A percentile compares a stretch with the other conserved stretches of the same genome.
Conservation (phyloP, 2,888 invertebrate species). For the Synanthedon myopaeformis region DNA sequence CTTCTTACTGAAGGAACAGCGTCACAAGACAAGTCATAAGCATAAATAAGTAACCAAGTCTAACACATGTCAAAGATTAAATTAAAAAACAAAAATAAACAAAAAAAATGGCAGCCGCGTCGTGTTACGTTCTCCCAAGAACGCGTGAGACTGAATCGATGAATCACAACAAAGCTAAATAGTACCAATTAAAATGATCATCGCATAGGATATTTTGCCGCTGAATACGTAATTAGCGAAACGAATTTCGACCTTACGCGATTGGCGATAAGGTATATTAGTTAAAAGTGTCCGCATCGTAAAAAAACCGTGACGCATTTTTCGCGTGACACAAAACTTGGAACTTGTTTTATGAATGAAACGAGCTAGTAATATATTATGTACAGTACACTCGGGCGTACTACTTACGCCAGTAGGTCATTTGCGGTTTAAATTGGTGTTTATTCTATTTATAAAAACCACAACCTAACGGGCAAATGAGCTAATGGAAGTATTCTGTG, state of each 20-base stretch:
- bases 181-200: slow-evolving; percentile 51
- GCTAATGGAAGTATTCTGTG: neutral
- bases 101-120: neutral
- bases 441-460: neutral
- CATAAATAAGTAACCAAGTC: no score
- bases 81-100: slow-evolving; percentile 25
- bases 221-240: slow-evolving; percentile 20
- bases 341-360: slow-evolving; percentile 39
- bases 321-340: slow-evolving; percentile 19
- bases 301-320: slow-evolving; percentile 26
- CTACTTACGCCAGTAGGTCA: neutral
- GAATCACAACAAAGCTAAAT: slow-evolving; percentile 64
- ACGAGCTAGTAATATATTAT: neutral
- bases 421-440: neutral
- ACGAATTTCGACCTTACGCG: slow-evolving; percentile 26
- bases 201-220: slow-evolving; percentile 9
- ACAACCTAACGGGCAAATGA: neutral
- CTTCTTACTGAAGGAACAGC: slow-evolving; percentile 17
- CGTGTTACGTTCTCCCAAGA: slow-evolving; percentile 25
- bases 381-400: neutral
- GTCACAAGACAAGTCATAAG: no score
- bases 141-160: slow-evolving; percentile 42
- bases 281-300: slow-evolving; percentile 12
- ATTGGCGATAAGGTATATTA: slow-evolving; percentile 12
- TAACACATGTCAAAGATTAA: slow-evolving; percentile 28